These are phyloP conservation scores for Cerceris rybyensis DNA, from an alignment of 2,888 invertebrate genomes.

Conservation along the genomic window DNA sequence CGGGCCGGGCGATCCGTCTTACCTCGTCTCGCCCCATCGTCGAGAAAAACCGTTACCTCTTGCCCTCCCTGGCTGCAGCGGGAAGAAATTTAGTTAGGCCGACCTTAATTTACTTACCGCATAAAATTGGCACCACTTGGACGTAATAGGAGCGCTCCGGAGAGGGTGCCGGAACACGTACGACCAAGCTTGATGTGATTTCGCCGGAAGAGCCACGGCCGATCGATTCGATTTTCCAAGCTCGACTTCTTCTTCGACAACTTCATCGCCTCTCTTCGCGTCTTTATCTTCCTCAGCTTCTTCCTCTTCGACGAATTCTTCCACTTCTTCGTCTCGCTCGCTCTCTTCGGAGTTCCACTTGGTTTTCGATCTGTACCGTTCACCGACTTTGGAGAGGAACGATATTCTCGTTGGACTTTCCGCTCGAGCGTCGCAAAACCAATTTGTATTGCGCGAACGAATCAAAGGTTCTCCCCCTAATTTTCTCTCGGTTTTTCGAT, in stretches of 20 bases:
- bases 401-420: conserved; percentile 11
- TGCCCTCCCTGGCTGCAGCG: conserved; percentile 11
- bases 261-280: neutral
- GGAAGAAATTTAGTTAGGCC: conserved; percentile 28
- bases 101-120: conserved; percentile 51
- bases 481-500: neutral
- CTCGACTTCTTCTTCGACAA: conserved; percentile 12
- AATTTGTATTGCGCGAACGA: conserved; percentile 1
- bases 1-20: conserved; percentile 3
- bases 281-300: neutral
- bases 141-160: conserved; percentile 25
- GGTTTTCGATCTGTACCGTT: too few species aligned
- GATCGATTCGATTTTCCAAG: conserved; percentile 45
- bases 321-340: neutral
- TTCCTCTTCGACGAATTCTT: neutral
- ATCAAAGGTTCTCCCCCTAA: neutral
- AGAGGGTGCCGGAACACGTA: conserved; percentile 47
- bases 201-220: conserved; percentile 30
- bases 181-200: conserved; percentile 52
- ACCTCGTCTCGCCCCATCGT: conserved; percentile 3
- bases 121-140: conserved; percentile 42
- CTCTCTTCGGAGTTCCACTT: too few species aligned
- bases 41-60: conserved; percentile 20
- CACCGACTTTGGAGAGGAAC: neutral
- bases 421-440: conserved; percentile 3